These are phyloP conservation scores for Drosophila barbarae DNA, from an alignment of 2,888 invertebrate genomes.

Conservation along the genomic window DNA sequence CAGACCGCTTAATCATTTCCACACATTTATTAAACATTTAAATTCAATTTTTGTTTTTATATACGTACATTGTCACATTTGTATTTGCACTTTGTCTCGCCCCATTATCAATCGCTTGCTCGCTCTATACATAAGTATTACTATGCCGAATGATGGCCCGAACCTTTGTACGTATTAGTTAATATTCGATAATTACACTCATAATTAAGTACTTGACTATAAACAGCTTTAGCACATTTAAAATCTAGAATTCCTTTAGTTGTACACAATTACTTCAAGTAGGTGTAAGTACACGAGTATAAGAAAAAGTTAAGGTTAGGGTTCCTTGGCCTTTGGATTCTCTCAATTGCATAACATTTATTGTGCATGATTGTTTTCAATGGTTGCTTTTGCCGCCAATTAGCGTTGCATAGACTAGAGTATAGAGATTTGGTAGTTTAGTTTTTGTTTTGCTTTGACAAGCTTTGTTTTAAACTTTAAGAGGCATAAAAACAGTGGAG, in stretches of 20 bases:
- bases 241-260: conserved; percentile 59
- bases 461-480: conserved; percentile 67
- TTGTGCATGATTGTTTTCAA: conserved; percentile 71
- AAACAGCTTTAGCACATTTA: conserved; percentile 69
- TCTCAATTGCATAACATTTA: conserved; percentile 54
- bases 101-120: conserved; percentile 37
- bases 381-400: conserved; percentile 48
- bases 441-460: conserved; percentile 44
- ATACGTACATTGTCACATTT: conserved; percentile 59
- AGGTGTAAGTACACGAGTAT: conserved; percentile 61
- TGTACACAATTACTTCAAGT: conserved; percentile 68
- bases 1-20: conserved; percentile 49
- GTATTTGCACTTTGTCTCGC: conserved; percentile 44
- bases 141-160: conserved; percentile 33
- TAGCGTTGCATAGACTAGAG: conserved; percentile 57
- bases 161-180: conserved; percentile 59
- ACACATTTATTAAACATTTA: conserved; percentile 75
- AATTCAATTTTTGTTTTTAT: conserved; percentile 65
- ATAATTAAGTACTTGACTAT: conserved; percentile 65
- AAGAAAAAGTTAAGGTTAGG: conserved; percentile 42
- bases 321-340: conserved; percentile 50
- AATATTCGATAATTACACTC: conserved; percentile 60
- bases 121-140: conserved; percentile 34
- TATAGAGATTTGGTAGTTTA: conserved; percentile 45
- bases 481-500: conserved; percentile 72